phyloP scores from a whole-genome alignment of 2,113 vertebrate species.

The Taurulus bubalis region DNA sequence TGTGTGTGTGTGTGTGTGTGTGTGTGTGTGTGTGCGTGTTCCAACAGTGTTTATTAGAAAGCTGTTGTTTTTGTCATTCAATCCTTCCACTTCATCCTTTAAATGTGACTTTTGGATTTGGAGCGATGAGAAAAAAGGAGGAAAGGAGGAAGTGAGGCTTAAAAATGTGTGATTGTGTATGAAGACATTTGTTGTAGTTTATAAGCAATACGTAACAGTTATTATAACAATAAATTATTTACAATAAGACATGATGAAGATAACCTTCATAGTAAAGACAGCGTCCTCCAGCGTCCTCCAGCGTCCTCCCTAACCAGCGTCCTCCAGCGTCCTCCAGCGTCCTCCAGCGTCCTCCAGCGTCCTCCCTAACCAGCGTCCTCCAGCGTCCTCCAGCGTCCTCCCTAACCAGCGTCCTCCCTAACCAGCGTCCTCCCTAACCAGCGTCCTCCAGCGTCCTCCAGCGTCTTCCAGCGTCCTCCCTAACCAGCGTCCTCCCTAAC shows the following conservation, averaged over 20 bases:
- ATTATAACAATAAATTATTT: background rate
- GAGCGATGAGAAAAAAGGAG: constrained; percentile 8
- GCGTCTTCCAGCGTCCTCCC: no score
- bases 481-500: no score
- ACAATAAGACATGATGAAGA: background rate
- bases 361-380: no score
- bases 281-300: no score
- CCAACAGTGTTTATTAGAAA: constrained; percentile 31
- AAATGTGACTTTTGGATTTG: constrained; percentile 22
- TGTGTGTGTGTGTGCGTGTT: constrained; percentile 2
- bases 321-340: no score
- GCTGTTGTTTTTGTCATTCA: constrained; percentile 32
- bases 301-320: no score
- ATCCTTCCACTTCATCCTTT: constrained; percentile 19
- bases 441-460: no score
- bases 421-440: no score
- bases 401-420: no score
- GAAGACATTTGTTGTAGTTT: background rate
- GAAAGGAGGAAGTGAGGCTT: background rate
- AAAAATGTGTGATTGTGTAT: constrained; percentile 8
- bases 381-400: no score
- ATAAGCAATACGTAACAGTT: background rate
- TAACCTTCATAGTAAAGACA: no score
- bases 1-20: background rate
- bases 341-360: no score